Conservation (phyloP, 2,113 vertebrate species). For the Antidorcas marsupialis region DNA sequence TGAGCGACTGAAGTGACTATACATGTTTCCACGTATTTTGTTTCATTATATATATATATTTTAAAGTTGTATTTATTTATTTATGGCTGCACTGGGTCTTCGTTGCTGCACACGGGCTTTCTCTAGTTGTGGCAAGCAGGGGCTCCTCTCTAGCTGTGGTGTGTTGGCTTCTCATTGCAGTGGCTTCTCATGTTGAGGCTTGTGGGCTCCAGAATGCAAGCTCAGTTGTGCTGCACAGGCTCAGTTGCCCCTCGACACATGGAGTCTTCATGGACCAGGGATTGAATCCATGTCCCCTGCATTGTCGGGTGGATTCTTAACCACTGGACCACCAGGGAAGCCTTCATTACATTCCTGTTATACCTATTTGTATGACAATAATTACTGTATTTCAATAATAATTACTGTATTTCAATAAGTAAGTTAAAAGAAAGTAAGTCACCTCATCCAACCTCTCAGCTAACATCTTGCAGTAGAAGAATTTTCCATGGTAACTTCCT, state of each 20-base stretch:
- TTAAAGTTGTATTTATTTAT: neutral
- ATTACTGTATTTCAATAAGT: neutral
- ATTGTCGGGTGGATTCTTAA: neutral
- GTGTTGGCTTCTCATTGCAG: neutral
- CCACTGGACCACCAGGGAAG: neutral
- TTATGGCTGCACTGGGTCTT: neutral
- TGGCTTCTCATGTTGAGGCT: neutral
- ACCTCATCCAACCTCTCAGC: neutral
- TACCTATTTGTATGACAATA: neutral
- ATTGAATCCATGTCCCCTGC: neutral
- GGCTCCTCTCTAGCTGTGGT: neutral
- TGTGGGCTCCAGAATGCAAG: neutral
- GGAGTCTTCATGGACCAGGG: neutral
- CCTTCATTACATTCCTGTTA: neutral
- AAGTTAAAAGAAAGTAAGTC: neutral
- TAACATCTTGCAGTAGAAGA: neutral
- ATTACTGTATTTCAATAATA: neutral
- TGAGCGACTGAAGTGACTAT: neutral
- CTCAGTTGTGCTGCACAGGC: neutral
- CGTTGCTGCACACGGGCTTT: neutral
- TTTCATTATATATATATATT: neutral
- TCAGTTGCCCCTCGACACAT: neutral
- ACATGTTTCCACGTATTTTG: neutral
- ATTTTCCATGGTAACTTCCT: neutral
- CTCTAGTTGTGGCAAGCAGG: neutral